Conservation (phyloP, 1,140 invertebrate genomes). For the Caerostris extrusa region DNA sequence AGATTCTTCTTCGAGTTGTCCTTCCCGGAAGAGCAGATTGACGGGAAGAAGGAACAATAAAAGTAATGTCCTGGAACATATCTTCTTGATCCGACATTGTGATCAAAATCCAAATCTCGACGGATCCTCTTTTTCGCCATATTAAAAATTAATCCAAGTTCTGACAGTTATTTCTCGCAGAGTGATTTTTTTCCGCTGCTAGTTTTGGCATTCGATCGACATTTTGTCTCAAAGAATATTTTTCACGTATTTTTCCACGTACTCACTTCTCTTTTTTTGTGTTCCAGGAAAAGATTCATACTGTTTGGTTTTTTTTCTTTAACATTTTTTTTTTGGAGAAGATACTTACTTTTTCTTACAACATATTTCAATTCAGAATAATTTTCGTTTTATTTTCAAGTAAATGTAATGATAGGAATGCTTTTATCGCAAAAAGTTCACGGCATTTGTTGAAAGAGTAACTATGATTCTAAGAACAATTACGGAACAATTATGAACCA, state of each 20-base stretch:
- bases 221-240: not conserved
- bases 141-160: not conserved
- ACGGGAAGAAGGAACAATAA: not conserved
- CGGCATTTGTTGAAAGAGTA: no score
- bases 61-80: not conserved
- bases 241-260: not conserved
- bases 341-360: no score
- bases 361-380: no score
- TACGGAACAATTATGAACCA: no score
- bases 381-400: no score
- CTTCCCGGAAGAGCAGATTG: not conserved
- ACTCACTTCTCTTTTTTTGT: not conserved
- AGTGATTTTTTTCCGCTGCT: not conserved
- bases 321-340: no score
- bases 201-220: not conserved
- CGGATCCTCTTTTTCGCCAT: not conserved
- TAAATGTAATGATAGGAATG: no score
- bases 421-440: no score
- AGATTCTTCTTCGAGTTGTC: not conserved
- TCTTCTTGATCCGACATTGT: not conserved
- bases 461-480: no score
- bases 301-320: no score
- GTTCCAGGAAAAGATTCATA: not conserved
- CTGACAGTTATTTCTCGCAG: not conserved
- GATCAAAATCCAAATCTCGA: not conserved